These are phyloP conservation scores for Oscheius sp. DNA, from an alignment of 2,888 invertebrate genomes.

Conservation along the genomic window DNA sequence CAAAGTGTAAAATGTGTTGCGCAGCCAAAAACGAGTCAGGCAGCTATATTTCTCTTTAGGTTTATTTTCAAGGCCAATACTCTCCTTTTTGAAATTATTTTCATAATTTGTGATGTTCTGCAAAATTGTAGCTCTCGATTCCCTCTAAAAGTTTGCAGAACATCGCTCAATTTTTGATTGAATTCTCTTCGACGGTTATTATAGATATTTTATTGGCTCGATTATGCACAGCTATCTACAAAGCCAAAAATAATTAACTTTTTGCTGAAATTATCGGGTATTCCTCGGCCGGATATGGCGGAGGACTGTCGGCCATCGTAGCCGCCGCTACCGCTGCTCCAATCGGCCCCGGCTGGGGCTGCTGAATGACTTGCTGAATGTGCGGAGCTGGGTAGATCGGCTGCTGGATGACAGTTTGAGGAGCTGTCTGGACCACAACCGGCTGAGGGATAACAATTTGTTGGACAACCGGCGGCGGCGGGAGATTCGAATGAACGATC, in stretches of 20 bases:
- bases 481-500: conserved; percentile 5
- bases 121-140: no score
- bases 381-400: not conserved
- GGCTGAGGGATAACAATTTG: not conserved
- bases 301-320: not conserved
- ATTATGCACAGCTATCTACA: conserved; percentile 13
- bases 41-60: no score
- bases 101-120: no score
- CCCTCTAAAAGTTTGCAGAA: not conserved
- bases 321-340: not conserved
- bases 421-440: not conserved
- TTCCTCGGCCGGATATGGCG: not conserved
- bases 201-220: no score
- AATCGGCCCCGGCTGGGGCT: not conserved
- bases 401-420: conserved; percentile 1
- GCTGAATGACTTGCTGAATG: not conserved
- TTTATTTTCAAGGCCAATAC: no score
- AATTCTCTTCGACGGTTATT: no score
- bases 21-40: no score
- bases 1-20: no score
- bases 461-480: conserved; percentile 10
- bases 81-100: not conserved
- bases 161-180: no score
- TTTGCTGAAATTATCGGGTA: not conserved
- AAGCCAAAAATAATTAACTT: not conserved